Conservation (phyloP, 2,113 vertebrate species). For the Typhlomys cinereus region DNA sequence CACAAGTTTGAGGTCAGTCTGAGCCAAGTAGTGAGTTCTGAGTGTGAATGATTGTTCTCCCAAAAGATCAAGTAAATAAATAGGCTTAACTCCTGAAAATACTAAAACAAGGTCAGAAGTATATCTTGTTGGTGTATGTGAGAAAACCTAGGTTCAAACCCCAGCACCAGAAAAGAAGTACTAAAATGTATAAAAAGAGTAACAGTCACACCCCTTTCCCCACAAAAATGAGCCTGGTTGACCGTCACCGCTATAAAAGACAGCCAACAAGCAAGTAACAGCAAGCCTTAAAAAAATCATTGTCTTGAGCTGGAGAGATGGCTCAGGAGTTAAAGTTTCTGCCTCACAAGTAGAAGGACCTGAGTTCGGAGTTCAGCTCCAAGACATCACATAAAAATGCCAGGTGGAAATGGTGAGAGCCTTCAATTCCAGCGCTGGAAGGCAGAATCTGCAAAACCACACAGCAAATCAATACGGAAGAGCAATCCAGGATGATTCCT, state of each 20-base stretch:
- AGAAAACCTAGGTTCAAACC: background rate
- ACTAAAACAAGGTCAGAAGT: background rate
- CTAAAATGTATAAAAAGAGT: background rate
- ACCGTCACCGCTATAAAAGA: slow-evolving; percentile 15
- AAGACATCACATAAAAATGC: too few relatives aligned
- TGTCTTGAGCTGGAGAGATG: slow-evolving; percentile 24
- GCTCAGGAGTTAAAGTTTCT: too few relatives aligned
- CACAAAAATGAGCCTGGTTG: slow-evolving; percentile 34
- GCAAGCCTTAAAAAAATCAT: background rate
- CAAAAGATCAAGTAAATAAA: background rate
- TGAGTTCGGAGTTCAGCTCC: background rate
- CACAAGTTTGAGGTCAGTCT: too few relatives aligned
- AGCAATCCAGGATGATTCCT: background rate
- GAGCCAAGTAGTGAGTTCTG: background rate
- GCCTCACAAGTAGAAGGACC: too few relatives aligned
- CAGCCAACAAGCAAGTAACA: background rate
- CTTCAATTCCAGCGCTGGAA: too few relatives aligned
- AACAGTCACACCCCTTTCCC: background rate
- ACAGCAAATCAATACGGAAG: too few relatives aligned
- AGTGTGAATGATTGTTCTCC: too few relatives aligned
- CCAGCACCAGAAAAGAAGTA: background rate
- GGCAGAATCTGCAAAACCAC: too few relatives aligned
- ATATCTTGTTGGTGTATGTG: background rate
- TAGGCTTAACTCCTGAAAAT: background rate
- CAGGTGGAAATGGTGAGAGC: too few relatives aligned